Evolutionary conservation across 2,888 invertebrate species (phyloP).

Genomic region (Myopa testacea): DNA sequence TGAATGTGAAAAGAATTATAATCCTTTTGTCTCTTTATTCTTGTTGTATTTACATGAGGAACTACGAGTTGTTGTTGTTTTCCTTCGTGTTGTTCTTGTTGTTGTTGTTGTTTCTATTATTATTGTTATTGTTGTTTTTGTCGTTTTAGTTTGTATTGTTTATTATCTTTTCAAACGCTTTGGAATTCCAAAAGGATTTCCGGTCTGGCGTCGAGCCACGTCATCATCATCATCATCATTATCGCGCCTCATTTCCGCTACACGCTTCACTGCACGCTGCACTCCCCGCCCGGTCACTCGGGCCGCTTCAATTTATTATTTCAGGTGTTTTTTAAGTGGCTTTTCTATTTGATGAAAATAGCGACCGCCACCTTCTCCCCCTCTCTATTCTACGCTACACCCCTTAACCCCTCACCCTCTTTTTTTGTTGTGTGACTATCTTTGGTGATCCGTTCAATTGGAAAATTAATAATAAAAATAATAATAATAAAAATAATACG

Average conservation of each 20-base stretch:
- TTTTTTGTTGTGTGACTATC: not conserved
- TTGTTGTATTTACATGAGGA: not conserved
- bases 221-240: not conserved
- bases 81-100: not conserved
- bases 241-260: slow-evolving; percentile 5
- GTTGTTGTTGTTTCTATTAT: not conserved
- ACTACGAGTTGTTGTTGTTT: not conserved
- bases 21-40: not conserved
- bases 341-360: not conserved
- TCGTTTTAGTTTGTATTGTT: slow-evolving; percentile 7
- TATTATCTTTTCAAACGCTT: slow-evolving; percentile 20
- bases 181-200: slow-evolving; percentile 11
- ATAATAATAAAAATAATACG: slow-evolving; percentile 2
- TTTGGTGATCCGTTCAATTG: slow-evolving; percentile 1
- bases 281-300: not conserved
- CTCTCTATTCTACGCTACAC: not conserved
- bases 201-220: slow-evolving; percentile 23
- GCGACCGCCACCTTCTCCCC: not conserved
- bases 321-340: not conserved
- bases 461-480: slow-evolving; percentile 6
- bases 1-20: no score
- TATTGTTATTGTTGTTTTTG: not conserved
- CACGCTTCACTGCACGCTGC: not conserved
- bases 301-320: not conserved
- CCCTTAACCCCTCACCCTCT: no score